These are phyloP conservation scores for Sciurus carolinensis DNA, from an alignment of 2,797 vertebrate genomes.

Conservation along the genomic window DNA sequence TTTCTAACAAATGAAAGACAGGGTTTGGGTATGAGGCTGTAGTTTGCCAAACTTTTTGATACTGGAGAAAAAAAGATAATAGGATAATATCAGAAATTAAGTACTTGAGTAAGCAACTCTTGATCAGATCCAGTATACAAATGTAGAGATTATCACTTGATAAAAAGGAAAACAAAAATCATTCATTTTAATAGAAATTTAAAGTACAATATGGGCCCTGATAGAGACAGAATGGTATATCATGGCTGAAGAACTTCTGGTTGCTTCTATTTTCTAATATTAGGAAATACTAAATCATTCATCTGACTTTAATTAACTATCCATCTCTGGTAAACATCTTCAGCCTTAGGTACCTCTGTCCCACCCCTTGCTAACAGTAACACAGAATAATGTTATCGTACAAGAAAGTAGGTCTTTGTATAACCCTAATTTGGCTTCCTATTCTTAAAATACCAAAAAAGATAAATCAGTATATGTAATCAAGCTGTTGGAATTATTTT, in stretches of 20 bases:
- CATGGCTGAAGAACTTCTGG: not conserved
- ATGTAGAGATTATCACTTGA: not conserved
- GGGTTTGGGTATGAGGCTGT: not conserved
- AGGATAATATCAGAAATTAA: slow-evolving; percentile 14
- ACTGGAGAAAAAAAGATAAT: not conserved
- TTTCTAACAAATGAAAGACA: not conserved
- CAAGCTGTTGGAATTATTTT: slow-evolving; percentile 45
- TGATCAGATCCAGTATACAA: not conserved
- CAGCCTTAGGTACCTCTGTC: not conserved
- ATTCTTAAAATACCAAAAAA: slow-evolving; percentile 32
- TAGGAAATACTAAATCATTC: slow-evolving; percentile 30
- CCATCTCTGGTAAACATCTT: not conserved
- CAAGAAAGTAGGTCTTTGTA: not conserved
- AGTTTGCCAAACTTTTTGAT: not conserved
- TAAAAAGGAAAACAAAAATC: slow-evolving; percentile 8
- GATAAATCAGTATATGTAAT: slow-evolving; percentile 17
- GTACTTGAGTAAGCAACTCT: not conserved
- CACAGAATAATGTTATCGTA: slow-evolving; percentile 40
- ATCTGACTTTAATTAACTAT: slow-evolving; percentile 25
- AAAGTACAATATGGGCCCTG: not conserved
- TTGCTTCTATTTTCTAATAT: slow-evolving; percentile 6
- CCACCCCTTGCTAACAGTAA: not conserved
- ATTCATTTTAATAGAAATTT: slow-evolving; percentile 23
- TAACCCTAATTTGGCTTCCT: slow-evolving; percentile 42
- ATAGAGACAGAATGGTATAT: not conserved